Percentiles rank a stretch among this genome's conserved stretches.
Conservation (phyloP, 2,888 invertebrate species). For the Pollenia labialis region DNA sequence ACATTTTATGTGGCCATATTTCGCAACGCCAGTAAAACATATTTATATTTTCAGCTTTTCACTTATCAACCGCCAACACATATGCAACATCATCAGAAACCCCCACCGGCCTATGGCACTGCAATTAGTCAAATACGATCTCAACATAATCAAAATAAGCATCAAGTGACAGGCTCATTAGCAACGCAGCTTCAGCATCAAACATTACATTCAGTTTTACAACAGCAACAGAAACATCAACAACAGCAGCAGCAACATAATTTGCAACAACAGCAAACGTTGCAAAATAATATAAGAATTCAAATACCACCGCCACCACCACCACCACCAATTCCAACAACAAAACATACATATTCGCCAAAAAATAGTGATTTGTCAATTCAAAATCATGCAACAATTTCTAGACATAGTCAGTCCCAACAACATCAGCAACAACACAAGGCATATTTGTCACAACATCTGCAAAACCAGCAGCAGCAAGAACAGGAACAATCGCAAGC, state of each 20-base stretch:
- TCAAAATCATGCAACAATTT: constrained; percentile 26
- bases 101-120: constrained; percentile 84
- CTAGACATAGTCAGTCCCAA: constrained; percentile 33
- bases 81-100: constrained; percentile 81
- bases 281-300: constrained; percentile 54
- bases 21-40: too few species aligned
- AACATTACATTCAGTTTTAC: constrained; percentile 45
- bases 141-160: constrained; percentile 83
- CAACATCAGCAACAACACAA: constrained; percentile 48
- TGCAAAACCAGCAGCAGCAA: constrained; percentile 60
- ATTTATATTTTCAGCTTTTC: constrained; percentile 78
- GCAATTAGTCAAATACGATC: constrained; percentile 84
- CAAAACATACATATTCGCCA: constrained; percentile 49
- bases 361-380: constrained; percentile 42
- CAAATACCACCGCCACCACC: constrained; percentile 54
- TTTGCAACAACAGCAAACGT: constrained; percentile 55
- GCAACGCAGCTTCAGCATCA: constrained; percentile 59
- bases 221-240: constrained; percentile 62
- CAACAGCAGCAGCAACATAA: constrained; percentile 45
- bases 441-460: constrained; percentile 52
- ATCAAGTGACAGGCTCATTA: constrained; percentile 62
- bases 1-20: too few species aligned
- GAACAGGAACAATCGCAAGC: constrained; percentile 68
- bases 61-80: constrained; percentile 78
- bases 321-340: constrained; percentile 29